phyloP scores from a whole-genome alignment of 2,113 vertebrate species.

The Anseranas semipalmata region DNA sequence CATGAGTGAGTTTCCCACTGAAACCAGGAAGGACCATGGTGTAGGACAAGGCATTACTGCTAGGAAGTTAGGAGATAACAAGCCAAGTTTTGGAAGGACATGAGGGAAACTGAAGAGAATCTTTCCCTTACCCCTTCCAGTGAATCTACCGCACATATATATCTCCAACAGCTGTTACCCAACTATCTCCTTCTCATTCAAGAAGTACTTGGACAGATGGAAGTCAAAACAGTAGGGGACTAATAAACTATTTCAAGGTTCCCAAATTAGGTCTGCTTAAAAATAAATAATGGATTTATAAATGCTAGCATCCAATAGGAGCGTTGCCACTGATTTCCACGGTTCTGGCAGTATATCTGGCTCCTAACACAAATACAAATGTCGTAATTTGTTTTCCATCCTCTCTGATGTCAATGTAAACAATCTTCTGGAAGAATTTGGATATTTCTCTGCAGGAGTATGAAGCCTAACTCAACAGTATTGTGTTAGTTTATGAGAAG shows the following conservation, averaged over 20 bases:
- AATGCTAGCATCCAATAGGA: neutral
- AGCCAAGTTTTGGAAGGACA: neutral
- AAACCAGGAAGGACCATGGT: neutral
- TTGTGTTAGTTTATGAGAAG: conserved; percentile 33
- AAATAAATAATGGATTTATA: conserved; percentile 43
- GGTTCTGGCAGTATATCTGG: conserved; percentile 30
- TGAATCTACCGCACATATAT: neutral
- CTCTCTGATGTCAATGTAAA: conserved; percentile 54
- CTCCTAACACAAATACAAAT: conserved; percentile 36
- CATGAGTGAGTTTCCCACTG: neutral
- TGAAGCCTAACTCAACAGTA: neutral
- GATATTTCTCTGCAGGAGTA: neutral
- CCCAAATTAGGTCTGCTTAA: conserved; percentile 16
- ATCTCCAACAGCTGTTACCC: neutral
- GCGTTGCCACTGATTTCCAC: conserved; percentile 11
- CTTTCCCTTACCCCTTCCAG: neutral
- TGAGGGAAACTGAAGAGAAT: neutral
- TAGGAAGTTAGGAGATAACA: neutral
- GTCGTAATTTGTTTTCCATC: conserved; percentile 45
- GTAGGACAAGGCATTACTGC: neutral
- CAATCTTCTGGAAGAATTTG: conserved; percentile 30
- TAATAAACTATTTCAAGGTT: conserved; percentile 36
- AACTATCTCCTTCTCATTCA: neutral
- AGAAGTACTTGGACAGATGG: neutral
- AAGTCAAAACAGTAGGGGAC: conserved; percentile 21